Conservation (phyloP, 92 coral and sea anemone genomes). For the Palythoa grandiflora region DNA sequence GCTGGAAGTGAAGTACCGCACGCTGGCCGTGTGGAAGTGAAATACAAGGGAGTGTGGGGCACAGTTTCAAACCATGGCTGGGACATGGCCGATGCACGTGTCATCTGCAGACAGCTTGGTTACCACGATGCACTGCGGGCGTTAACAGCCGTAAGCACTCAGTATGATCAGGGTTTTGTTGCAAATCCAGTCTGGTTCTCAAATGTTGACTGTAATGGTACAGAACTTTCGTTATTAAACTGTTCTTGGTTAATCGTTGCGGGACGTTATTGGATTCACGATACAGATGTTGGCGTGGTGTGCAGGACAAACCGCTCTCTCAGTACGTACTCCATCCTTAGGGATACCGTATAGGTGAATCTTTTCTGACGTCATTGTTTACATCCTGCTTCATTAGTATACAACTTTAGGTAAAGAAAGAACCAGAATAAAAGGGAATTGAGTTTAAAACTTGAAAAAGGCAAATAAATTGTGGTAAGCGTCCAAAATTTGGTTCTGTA, state of each 20-base stretch:
- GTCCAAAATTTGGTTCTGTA: too few relatives aligned
- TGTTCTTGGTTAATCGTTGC: slow-evolving; percentile 33
- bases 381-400: too few relatives aligned
- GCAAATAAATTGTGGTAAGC: too few relatives aligned
- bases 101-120: slow-evolving; percentile 38
- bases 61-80: slow-evolving; percentile 9
- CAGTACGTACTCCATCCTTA: neutral
- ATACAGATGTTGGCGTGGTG: slow-evolving; percentile 40
- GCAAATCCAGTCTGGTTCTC: slow-evolving; percentile 33
- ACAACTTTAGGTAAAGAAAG: too few relatives aligned
- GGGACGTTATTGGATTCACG: slow-evolving; percentile 34
- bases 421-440: too few relatives aligned
- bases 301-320: slow-evolving; percentile 8
- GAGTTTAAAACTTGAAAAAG: too few relatives aligned
- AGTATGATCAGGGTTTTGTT: slow-evolving; percentile 1
- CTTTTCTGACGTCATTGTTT: too few relatives aligned
- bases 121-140: slow-evolving; percentile 34
- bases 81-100: slow-evolving; percentile 45
- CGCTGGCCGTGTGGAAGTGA: slow-evolving; percentile 46
- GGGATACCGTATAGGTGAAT: too few relatives aligned
- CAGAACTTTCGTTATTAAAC: slow-evolving; percentile 8
- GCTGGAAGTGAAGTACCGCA: slow-evolving; percentile 16
- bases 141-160: neutral
- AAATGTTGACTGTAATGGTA: slow-evolving; percentile 32
- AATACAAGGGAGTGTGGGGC: slow-evolving; percentile 39